A percentile compares a stretch with the other conserved stretches of the same genome.
These are phyloP conservation scores for Chloroceryle amazona DNA, from an alignment of 2,797 vertebrate genomes.

Conservation along the genomic window DNA sequence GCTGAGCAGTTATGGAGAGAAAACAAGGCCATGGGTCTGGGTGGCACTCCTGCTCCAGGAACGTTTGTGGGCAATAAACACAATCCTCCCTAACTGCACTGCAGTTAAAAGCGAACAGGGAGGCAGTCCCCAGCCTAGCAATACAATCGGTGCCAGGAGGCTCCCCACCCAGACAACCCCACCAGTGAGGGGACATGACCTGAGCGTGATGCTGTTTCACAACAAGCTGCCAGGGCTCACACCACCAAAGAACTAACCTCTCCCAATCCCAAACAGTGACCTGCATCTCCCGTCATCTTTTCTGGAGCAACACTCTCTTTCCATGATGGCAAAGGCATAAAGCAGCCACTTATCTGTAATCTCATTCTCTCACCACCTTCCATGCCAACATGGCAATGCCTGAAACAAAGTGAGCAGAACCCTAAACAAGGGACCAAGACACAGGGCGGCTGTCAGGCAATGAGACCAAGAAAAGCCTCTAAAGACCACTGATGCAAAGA, in stretches of 20 bases:
- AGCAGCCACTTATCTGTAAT: not conserved
- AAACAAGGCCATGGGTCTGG: fast-evolving
- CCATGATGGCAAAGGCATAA: not conserved
- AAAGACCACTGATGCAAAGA: not conserved
- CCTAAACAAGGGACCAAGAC: not conserved
- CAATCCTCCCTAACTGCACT: not conserved
- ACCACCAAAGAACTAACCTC: fast-evolving
- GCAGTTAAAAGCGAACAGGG: not conserved
- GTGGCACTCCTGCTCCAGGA: not conserved
- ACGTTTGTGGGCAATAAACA: not conserved
- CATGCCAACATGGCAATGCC: not conserved
- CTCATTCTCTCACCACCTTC: not conserved
- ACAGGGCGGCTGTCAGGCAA: not conserved
- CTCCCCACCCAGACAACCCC: not conserved
- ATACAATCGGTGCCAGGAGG: not conserved
- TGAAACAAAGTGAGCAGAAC: not conserved
- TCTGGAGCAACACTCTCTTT: not conserved
- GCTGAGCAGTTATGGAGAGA: not conserved
- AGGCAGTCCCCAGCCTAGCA: not conserved
- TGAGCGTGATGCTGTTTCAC: not conserved
- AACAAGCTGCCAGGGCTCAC: fast-evolving
- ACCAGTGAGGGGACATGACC: fast-evolving
- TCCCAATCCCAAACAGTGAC: fast-evolving
- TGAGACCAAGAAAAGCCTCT: not conserved
- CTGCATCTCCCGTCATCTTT: not conserved